Evolutionary conservation across 2,888 invertebrate genomes (phyloP).

Genomic region (Tachina grossa): DNA sequence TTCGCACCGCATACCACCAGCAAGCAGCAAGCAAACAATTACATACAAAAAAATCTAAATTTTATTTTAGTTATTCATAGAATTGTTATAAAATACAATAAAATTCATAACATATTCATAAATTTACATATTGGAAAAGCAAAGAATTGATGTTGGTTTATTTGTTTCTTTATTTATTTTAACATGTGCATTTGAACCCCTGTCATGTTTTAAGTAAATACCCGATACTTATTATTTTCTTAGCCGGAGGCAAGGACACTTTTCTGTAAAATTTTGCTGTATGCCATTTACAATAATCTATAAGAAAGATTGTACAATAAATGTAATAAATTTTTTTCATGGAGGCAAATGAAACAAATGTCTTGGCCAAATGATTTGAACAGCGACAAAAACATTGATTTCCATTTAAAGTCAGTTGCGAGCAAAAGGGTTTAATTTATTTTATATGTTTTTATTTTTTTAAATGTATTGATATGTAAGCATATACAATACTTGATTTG

Average conservation of each 20-base stretch:
- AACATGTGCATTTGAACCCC: slow-evolving; percentile 45
- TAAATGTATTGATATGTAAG: background rate
- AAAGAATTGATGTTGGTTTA: slow-evolving; percentile 6
- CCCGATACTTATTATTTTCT: slow-evolving; percentile 64
- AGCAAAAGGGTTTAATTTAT: slow-evolving; percentile 58
- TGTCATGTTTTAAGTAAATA: slow-evolving; percentile 36
- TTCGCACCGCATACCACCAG: slow-evolving; percentile 33
- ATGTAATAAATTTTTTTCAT: slow-evolving; percentile 48
- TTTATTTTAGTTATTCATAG: slow-evolving; percentile 63
- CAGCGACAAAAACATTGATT: background rate
- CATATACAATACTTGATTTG: background rate
- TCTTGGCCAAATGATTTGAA: slow-evolving; percentile 11
- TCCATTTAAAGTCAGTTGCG: slow-evolving; percentile 19
- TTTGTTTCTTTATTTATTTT: background rate
- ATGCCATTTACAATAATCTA: slow-evolving; percentile 9
- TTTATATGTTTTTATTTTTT: slow-evolving; percentile 1
- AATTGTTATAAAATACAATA: slow-evolving; percentile 55
- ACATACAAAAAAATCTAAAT: slow-evolving; percentile 13
- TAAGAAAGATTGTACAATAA: slow-evolving; percentile 56
- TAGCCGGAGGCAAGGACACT: slow-evolving; percentile 67
- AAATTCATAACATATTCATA: slow-evolving; percentile 66
- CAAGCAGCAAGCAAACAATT: slow-evolving; percentile 42
- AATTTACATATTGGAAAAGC: slow-evolving; percentile 54
- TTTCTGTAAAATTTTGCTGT: slow-evolving; percentile 7
- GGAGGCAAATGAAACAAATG: slow-evolving; percentile 35